phyloP scores from a whole-genome alignment of 2,113 vertebrate species.

The Coracopsis vasa region DNA sequence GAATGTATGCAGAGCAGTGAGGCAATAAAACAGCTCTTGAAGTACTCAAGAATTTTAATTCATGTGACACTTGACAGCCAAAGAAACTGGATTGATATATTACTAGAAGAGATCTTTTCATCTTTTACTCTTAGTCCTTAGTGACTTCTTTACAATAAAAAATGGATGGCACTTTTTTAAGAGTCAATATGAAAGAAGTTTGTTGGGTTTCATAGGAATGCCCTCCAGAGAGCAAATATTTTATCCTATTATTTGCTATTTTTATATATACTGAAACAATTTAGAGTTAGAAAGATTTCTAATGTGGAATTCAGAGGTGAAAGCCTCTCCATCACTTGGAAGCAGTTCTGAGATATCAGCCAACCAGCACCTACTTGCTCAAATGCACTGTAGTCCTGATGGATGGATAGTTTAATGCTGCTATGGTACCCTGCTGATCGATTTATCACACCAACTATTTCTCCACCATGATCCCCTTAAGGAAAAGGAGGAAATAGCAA shows the following conservation, averaged over 20 bases:
- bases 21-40: not conserved
- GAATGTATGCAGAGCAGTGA: not conserved
- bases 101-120: constrained; percentile 26
- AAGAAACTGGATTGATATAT: constrained; percentile 39
- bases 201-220: constrained; percentile 39
- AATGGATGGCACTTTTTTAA: constrained; percentile 45
- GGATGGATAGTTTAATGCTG: constrained; percentile 42
- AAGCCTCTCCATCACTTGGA: constrained; percentile 42
- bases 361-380: not conserved
- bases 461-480: constrained; percentile 12
- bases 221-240: constrained; percentile 38
- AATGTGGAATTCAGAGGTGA: constrained; percentile 34
- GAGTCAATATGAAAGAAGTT: constrained; percentile 52
- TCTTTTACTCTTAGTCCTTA: constrained; percentile 29
- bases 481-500: constrained; percentile 2
- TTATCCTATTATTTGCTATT: constrained; percentile 65
- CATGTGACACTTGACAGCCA: not conserved
- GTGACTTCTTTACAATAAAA: constrained; percentile 58
- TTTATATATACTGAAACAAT: constrained; percentile 33
- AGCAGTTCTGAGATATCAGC: not conserved
- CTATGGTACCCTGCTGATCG: constrained; percentile 22
- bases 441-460: constrained; percentile 37
- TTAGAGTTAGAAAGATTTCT: constrained; percentile 45
- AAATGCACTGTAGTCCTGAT: constrained; percentile 33
- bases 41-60: constrained; percentile 25